phyloP scores from a whole-genome alignment of 1,140 invertebrate genomes.

The Brevipalpus yothersi region DNA sequence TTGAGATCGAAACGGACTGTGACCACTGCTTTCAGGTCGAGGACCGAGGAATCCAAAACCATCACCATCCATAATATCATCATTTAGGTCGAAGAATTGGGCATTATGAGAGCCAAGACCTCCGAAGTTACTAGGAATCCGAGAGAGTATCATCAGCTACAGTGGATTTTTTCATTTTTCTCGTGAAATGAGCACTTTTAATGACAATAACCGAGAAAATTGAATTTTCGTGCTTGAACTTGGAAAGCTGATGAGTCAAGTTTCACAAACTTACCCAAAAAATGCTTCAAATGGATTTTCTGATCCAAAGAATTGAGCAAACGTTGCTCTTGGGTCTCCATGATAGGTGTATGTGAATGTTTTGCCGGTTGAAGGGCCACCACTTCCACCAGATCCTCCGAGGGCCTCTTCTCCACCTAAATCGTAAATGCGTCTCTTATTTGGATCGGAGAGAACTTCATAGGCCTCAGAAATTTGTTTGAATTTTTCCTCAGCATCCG shows the following conservation, averaged over 20 bases:
- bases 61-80: constrained; percentile 2
- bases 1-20: constrained; percentile 46
- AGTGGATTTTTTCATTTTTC: not conserved
- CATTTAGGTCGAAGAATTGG: constrained; percentile 1
- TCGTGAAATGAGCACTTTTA: not conserved
- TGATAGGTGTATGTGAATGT: constrained; percentile 37
- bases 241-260: not conserved
- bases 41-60: constrained; percentile 14
- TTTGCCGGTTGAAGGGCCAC: constrained; percentile 13
- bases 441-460: constrained; percentile 84
- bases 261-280: constrained; percentile 20
- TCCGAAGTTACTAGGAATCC: not conserved
- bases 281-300: constrained; percentile 50
- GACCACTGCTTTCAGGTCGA: not conserved
- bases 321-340: constrained; percentile 71
- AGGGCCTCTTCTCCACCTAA: constrained; percentile 86
- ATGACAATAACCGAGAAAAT: not conserved
- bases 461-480: constrained; percentile 97
- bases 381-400: constrained; percentile 30
- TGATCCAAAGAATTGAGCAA: constrained; percentile 81
- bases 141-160: not conserved
- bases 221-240: not conserved
- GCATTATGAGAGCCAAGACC: not conserved
- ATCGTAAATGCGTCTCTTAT: constrained; percentile 85
- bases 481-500: constrained; percentile 86